Conservation (phyloP, 2,113 vertebrate genomes). For the Epinephelus fuscoguttatus region DNA sequence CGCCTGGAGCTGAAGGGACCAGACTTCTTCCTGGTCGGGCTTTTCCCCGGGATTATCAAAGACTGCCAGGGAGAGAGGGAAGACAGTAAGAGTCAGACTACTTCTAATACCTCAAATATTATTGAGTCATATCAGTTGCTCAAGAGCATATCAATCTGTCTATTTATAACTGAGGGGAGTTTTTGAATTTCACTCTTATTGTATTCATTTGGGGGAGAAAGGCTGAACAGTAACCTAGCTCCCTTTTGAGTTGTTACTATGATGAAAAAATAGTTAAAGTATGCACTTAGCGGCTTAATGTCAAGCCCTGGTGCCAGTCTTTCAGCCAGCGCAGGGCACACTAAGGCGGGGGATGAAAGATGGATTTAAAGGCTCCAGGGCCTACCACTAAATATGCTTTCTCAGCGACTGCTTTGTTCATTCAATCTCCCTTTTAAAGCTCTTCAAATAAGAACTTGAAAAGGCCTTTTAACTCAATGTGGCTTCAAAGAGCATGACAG, state of each 20-base stretch:
- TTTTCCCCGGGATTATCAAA: slow-evolving; percentile 95
- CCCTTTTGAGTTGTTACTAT: slow-evolving; percentile 28
- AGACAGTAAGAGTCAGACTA: slow-evolving; percentile 22
- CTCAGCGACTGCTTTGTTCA: slow-evolving; percentile 72
- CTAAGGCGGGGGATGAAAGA: slow-evolving; percentile 64
- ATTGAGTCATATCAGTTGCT: neutral
- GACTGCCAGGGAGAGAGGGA: slow-evolving; percentile 84
- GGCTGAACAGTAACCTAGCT: slow-evolving; percentile 19
- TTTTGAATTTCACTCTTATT: neutral
- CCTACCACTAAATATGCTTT: slow-evolving; percentile 67
- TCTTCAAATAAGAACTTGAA: slow-evolving; percentile 64
- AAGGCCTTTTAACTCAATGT: slow-evolving; percentile 46
- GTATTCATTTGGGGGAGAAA: neutral
- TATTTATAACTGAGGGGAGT: neutral
- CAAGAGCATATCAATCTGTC: slow-evolving; percentile 11
- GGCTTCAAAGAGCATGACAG: slow-evolving; percentile 62
- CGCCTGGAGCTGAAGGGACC: slow-evolving; percentile 93
- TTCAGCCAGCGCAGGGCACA: slow-evolving; percentile 43
- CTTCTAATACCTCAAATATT: neutral
- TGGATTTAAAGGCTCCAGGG: slow-evolving; percentile 67
- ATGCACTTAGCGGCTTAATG: slow-evolving; percentile 68
- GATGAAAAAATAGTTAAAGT: slow-evolving; percentile 51
- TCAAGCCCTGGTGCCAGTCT: slow-evolving; percentile 56
- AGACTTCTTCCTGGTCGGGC: slow-evolving; percentile 94
- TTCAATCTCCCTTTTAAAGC: slow-evolving; percentile 68